A percentile compares a stretch with the other conserved stretches of the same genome.
Evolutionary conservation across 1,140 invertebrate genomes (phyloP).

Genomic region (Sycophaga agraensis): DNA sequence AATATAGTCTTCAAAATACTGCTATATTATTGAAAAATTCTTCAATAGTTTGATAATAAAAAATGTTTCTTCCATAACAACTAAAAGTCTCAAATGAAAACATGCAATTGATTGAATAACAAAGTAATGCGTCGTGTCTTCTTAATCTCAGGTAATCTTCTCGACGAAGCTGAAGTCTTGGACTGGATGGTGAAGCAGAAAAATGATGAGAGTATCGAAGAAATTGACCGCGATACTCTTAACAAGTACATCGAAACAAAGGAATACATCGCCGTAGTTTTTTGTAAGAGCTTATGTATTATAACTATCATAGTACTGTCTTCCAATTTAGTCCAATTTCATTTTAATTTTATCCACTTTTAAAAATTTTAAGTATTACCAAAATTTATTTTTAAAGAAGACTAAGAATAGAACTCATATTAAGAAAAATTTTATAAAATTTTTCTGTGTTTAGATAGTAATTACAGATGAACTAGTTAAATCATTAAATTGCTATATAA

Average conservation of each 20-base stretch:
- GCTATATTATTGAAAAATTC: not conserved
- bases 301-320: too few relatives aligned
- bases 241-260: conserved; percentile 86
- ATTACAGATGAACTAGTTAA: too few relatives aligned
- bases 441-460: too few relatives aligned
- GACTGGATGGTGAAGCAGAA: conserved; percentile 91
- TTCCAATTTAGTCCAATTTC: not conserved
- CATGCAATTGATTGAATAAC: not conserved
- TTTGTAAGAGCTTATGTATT: conserved; percentile 93
- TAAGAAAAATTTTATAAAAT: too few relatives aligned
- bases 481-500: too few relatives aligned
- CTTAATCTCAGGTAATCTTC: conserved; percentile 74
- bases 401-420: too few relatives aligned
- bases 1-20: conserved; percentile 14
- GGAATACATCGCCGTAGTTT: conserved; percentile 89
- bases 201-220: conserved; percentile 90
- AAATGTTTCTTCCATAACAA: not conserved
- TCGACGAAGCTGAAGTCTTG: conserved; percentile 81
- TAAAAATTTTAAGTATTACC: too few relatives aligned
- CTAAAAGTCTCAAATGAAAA: not conserved
- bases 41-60: not conserved
- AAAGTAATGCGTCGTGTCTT: conserved; percentile 24
- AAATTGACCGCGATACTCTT: conserved; percentile 82
- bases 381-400: too few relatives aligned
- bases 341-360: too few relatives aligned